Evolutionary conservation across 2,797 vertebrate species (phyloP).

Genomic region (Anolis apletophallus): DNA sequence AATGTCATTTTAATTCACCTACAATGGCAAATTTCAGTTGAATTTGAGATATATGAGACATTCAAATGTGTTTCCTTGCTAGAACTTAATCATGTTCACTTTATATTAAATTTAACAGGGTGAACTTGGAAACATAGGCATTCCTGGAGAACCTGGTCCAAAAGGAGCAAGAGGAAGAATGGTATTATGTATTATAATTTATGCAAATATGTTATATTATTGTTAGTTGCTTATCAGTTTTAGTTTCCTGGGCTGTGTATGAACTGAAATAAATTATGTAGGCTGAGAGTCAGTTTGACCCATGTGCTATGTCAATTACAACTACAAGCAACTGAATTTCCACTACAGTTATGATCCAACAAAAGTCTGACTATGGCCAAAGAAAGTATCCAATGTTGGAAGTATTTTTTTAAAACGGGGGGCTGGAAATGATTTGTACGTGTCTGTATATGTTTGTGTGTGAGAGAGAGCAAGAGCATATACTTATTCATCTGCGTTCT

Average conservation of each 20-base stretch:
- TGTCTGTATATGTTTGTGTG: not conserved
- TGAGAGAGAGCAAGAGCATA: not conserved
- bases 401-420: not conserved
- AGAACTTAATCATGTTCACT: constrained; percentile 20
- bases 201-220: not conserved
- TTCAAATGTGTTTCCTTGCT: constrained; percentile 17
- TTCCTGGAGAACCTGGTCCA: constrained; percentile 64
- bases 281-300: not conserved
- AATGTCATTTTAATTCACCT: not conserved
- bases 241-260: not conserved
- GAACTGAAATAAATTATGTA: not conserved
- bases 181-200: constrained; percentile 56
- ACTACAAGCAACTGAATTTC: no score
- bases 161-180: constrained; percentile 68
- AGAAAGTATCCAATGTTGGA: not conserved
- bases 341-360: not conserved
- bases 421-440: not conserved
- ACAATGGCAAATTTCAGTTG: not conserved
- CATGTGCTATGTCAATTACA: not conserved
- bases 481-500: not conserved
- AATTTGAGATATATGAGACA: not conserved
- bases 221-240: not conserved
- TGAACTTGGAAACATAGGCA: constrained; percentile 66
- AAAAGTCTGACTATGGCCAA: not conserved
- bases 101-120: constrained; percentile 60